A percentile compares a stretch with the other conserved stretches of the same genome.
phyloP scores from a whole-genome alignment of 2,113 vertebrate genomes.

The human region DNA sequence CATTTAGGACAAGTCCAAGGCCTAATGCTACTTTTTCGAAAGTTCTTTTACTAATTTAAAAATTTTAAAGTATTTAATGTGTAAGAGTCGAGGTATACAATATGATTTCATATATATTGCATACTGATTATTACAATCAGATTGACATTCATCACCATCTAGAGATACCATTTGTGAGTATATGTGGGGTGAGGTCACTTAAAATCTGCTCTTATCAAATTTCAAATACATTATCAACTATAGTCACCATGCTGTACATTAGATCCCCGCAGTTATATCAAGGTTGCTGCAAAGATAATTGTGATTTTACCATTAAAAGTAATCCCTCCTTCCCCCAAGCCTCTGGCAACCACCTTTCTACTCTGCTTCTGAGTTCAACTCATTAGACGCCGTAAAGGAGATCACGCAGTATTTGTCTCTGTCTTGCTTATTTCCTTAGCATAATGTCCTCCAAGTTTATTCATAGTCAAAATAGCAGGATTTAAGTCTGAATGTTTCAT shows the following conservation, averaged over 20 bases:
- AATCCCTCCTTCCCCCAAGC: neutral
- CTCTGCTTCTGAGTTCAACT: neutral
- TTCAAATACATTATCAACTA: neutral
- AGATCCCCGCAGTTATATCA: neutral
- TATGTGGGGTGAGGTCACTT: neutral
- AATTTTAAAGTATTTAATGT: neutral
- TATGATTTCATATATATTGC: neutral
- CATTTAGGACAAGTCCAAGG: neutral
- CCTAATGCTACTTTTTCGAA: neutral
- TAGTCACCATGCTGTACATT: too few relatives aligned
- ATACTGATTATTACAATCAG: neutral
- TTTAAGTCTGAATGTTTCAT: too few relatives aligned
- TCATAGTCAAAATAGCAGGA: neutral
- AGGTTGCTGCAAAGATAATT: too few relatives aligned
- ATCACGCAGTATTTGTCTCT: too few relatives aligned
- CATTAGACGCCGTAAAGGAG: too few relatives aligned
- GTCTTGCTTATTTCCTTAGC: neutral
- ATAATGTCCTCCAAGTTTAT: neutral
- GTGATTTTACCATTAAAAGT: too few relatives aligned
- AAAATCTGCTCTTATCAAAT: neutral
- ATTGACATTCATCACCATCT: neutral
- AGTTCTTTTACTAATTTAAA: too few relatives aligned
- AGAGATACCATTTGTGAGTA: neutral
- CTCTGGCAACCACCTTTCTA: neutral
- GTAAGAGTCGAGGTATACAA: neutral